Percentiles rank a stretch among this genome's conserved stretches.
phyloP scores from a whole-genome alignment of 2,113 vertebrate species.

The Plectropomus leopardus region DNA sequence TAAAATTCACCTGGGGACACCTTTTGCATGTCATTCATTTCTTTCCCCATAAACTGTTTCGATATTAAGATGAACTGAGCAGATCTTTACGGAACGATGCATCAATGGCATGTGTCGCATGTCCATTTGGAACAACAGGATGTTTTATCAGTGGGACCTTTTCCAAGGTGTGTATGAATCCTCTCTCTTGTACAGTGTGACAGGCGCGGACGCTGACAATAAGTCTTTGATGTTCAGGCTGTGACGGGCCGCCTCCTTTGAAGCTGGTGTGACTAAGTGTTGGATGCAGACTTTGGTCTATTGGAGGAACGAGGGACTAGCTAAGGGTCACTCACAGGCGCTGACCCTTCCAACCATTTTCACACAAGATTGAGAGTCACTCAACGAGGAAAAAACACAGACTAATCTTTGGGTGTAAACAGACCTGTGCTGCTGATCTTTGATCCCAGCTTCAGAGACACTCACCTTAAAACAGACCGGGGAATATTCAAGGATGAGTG shows the following conservation, averaged over 20 bases:
- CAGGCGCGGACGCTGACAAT: background rate
- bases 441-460: slow-evolving; percentile 37
- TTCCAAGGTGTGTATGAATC: background rate
- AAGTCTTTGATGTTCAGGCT: slow-evolving; percentile 53
- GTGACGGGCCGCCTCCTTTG: slow-evolving; percentile 54
- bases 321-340: slow-evolving; percentile 41
- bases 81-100: too few relatives aligned
- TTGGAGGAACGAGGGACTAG: slow-evolving; percentile 7
- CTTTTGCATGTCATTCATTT: too few relatives aligned
- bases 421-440: slow-evolving; percentile 39
- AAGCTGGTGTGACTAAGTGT: slow-evolving; percentile 48
- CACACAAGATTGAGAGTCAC: slow-evolving; percentile 60
- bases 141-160: background rate
- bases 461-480: background rate
- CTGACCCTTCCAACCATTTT: slow-evolving; percentile 62
- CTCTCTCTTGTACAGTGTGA: slow-evolving; percentile 20
- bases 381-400: slow-evolving; percentile 30
- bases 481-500: background rate
- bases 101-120: too few relatives aligned
- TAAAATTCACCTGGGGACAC: too few relatives aligned
- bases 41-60: too few relatives aligned
- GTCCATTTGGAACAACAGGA: background rate
- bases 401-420: background rate
- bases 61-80: too few relatives aligned
- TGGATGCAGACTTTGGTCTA: slow-evolving; percentile 33